A percentile compares a stretch with the other conserved stretches of the same genome.
phyloP scores from a whole-genome alignment of 2,888 invertebrate genomes.

The Chirona hameri region DNA sequence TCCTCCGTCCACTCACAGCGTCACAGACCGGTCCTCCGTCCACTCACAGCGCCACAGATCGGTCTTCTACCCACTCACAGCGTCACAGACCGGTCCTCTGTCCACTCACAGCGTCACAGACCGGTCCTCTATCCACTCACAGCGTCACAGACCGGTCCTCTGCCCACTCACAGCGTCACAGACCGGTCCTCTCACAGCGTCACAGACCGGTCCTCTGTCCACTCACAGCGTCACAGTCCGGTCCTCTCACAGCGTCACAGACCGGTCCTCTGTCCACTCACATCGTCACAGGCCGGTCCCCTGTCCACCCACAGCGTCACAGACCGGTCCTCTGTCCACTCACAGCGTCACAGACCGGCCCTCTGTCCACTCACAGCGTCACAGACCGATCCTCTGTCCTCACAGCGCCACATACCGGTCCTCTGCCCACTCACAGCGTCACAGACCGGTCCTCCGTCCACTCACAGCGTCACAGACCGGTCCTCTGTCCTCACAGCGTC shows the following conservation, averaged over 20 bases:
- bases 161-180: slow-evolving; percentile 64
- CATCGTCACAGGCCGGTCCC: slow-evolving; percentile 60
- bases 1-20: no score
- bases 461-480: slow-evolving; percentile 64
- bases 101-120: slow-evolving; percentile 64
- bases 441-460: background rate
- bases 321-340: background rate
- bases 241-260: no score
- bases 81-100: background rate
- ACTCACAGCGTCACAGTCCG: slow-evolving; percentile 64
- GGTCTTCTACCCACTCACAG: no score
- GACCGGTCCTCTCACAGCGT: no score
- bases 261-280: slow-evolving; percentile 46
- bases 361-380: no score
- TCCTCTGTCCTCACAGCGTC: no score
- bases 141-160: background rate
- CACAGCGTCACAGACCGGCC: slow-evolving; percentile 64
- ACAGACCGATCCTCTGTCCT: background rate
- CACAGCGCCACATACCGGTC: slow-evolving; percentile 64
- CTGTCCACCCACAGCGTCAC: no score
- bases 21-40: background rate
- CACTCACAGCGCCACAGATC: slow-evolving; percentile 64
- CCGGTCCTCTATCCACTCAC: no score
- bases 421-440: background rate
- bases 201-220: background rate